These are phyloP conservation scores for Crotalus horridus DNA, from an alignment of 2,113 vertebrate genomes.

Conservation along the genomic window DNA sequence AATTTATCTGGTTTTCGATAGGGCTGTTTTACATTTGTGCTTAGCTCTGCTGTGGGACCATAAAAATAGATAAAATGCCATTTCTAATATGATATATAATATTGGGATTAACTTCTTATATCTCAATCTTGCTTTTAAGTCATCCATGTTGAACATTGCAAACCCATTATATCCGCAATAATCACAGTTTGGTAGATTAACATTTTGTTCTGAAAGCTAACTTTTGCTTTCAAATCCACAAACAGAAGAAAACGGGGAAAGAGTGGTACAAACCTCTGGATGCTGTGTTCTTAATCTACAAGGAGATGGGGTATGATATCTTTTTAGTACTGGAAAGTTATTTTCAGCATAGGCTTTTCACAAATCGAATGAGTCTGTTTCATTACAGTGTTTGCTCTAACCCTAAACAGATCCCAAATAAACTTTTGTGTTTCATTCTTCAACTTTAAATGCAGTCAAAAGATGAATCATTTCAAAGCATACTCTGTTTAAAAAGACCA, in stretches of 20 bases:
- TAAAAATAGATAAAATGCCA: slow-evolving; percentile 22
- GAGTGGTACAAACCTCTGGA: background rate
- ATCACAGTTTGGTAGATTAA: background rate
- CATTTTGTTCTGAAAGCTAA: background rate
- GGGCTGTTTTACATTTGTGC: slow-evolving; percentile 43
- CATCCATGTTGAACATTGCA: background rate
- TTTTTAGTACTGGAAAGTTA: background rate
- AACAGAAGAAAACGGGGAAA: background rate
- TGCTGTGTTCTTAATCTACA: background rate
- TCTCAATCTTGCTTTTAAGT: slow-evolving; percentile 20
- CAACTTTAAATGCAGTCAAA: background rate
- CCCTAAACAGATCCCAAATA: background rate
- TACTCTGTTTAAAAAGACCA: background rate
- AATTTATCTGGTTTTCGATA: slow-evolving; percentile 36
- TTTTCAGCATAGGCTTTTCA: background rate
- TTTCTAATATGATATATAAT: slow-evolving; percentile 36
- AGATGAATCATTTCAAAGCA: background rate
- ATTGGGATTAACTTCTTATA: slow-evolving; percentile 36
- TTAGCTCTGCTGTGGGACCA: background rate
- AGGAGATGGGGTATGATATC: background rate
- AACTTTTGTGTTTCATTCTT: background rate
- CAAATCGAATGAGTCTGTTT: slow-evolving; percentile 13
- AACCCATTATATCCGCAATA: background rate
- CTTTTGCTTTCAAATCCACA: background rate
- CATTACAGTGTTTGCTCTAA: background rate